Conservation (phyloP, 1,140 invertebrate genomes). For the Subanguina moxae region DNA sequence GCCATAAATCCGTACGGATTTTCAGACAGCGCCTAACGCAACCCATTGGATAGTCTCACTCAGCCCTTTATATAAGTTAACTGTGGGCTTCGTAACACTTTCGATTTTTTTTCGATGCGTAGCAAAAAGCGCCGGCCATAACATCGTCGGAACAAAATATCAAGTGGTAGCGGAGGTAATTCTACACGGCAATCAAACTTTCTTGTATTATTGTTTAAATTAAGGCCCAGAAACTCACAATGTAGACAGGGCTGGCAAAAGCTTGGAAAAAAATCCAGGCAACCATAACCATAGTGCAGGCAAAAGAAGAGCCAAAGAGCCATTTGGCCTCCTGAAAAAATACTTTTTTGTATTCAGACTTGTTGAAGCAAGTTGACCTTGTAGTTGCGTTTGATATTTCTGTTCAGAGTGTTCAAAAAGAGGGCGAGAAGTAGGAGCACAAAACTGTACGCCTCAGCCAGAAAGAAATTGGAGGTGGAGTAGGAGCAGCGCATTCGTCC, state of each 20-base stretch:
- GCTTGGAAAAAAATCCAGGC: conserved; percentile 41
- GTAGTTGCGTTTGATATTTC: conserved; percentile 57
- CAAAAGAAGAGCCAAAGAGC: conserved; percentile 49
- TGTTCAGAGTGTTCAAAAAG: conserved; percentile 48
- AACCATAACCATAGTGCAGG: conserved; percentile 42
- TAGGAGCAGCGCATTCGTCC: conserved; percentile 20
- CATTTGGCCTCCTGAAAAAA: conserved; percentile 52
- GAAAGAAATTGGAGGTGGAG: conserved; percentile 28
- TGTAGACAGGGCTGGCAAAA: conserved; percentile 32
- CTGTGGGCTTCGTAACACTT: neutral
- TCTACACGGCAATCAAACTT: no score
- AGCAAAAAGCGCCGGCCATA: no score
- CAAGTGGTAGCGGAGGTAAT: no score
- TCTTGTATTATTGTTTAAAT: no score
- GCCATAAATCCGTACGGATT: conserved; percentile 5
- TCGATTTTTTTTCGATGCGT: neutral
- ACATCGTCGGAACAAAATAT: no score
- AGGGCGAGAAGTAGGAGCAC: conserved; percentile 54
- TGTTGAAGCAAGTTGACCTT: conserved; percentile 30
- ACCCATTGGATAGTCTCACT: no score
- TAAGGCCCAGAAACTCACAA: conserved; percentile 34
- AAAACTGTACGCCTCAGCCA: conserved; percentile 48
- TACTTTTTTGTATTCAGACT: neutral
- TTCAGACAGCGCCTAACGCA: no score
- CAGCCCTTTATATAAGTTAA: neutral